phyloP scores from a whole-genome alignment of 2,113 vertebrate genomes.

The Ophiodon elongatus region DNA sequence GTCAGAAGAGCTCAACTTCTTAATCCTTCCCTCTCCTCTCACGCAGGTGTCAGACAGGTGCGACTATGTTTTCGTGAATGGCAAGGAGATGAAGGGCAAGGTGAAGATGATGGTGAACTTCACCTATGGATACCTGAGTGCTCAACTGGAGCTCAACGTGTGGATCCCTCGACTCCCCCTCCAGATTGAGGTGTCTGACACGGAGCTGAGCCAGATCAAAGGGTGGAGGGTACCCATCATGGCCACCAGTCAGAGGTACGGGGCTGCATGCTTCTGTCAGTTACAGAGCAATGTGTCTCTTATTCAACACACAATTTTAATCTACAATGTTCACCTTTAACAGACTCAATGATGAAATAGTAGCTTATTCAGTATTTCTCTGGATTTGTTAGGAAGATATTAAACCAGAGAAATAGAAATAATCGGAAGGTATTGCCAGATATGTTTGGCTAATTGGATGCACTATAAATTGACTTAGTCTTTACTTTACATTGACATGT shows the following conservation, averaged over 20 bases:
- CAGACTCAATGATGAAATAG: not conserved
- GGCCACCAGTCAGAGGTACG: conserved; percentile 89
- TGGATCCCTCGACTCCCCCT: conserved; percentile 97
- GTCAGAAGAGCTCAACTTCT: conserved; percentile 35
- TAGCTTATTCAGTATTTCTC: not conserved
- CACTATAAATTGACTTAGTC: not conserved
- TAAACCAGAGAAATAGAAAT: not conserved
- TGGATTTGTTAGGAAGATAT: not conserved
- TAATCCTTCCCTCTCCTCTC: conserved; percentile 51
- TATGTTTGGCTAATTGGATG: not conserved
- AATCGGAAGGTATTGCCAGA: not conserved
- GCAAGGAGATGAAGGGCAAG: conserved; percentile 96
- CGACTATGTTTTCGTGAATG: conserved; percentile 95
- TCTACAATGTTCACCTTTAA: not conserved
- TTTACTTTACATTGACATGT: not conserved
- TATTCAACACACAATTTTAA: not conserved
- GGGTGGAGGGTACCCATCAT: conserved; percentile 92
- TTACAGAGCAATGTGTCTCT: not conserved
- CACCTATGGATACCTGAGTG: conserved; percentile 91
- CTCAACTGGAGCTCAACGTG: conserved; percentile 90
- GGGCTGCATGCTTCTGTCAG: not conserved
- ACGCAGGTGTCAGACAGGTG: conserved; percentile 94
- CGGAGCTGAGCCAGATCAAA: conserved; percentile 96
- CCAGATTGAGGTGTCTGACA: conserved; percentile 96
- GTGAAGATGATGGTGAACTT: conserved; percentile 91